Base-by-base conservation (phyloP, 2,888 invertebrate genomes). In the Teleogryllus oceanicus region DNA sequence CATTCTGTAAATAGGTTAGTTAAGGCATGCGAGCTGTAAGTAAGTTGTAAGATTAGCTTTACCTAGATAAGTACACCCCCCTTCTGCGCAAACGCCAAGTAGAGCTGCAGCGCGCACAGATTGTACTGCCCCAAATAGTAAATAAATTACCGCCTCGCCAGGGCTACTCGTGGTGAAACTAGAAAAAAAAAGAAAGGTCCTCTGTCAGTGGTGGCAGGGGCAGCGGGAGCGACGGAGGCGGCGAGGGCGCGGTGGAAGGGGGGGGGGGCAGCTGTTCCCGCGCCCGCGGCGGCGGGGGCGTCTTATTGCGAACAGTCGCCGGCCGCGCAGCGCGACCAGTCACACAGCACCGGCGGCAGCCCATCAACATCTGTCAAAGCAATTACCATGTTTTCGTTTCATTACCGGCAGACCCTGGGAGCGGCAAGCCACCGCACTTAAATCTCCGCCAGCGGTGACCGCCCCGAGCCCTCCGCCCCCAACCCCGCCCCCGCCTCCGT, bases 321-420 rank as follows among this genome's bases (percentile, higher is more conserved):
- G 62, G 62, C 16, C 37, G 37, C 37, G 37, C 37, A 8, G 37
- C 37, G 37, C 37, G 5, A 8, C 5, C 37, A 37, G 37, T 37
- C 37, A 8, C 37, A 8, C 37, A 37, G 13, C 62, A 12, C 62
- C 62, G 62, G 13, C 62, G 62, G 62, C 13, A 18, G 62, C 62
- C n/a, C 62, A 62, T 62, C 62, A 62, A 62, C 62, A 62, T 62
- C 62, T 62, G 62, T 62, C 62, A 62, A 62, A 62, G 62, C 62
- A 62, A 62, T 62, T 62, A 62, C 62, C 62, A 62, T 62, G 62
- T 62, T 62, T 62, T 62, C 62, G 62, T 62, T 62, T n/a, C 62
- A 62, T 62, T 62, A 62, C 62, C 62, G n/a, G 62, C 13, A n/a
- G n/a, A 13, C 13, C 13, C 62, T n/a, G 16, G 16, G 16, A 13